phyloP scores from a whole-genome alignment of 2,797 vertebrate species.

The Loriculus beryllinus region DNA sequence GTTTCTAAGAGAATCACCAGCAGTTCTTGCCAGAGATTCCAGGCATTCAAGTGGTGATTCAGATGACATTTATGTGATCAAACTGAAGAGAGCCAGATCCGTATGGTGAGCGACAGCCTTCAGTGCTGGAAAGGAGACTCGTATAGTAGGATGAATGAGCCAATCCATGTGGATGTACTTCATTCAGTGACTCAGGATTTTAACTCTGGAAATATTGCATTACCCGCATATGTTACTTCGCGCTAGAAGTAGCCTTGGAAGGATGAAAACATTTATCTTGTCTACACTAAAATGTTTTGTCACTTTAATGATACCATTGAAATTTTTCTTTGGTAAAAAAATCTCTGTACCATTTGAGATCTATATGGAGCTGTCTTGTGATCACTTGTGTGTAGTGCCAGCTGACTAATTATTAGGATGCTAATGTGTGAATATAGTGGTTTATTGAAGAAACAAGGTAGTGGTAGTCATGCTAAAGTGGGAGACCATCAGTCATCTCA shows the following conservation, averaged over 20 bases:
- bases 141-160: background rate
- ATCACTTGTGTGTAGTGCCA: background rate
- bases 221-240: background rate
- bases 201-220: background rate
- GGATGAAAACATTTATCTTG: background rate
- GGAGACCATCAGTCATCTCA: background rate
- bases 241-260: background rate
- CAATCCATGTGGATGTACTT: background rate
- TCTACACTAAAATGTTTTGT: background rate
- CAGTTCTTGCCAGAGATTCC: background rate
- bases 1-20: conserved; percentile 3
- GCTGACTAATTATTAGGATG: background rate
- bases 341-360: background rate
- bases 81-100: background rate
- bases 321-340: background rate
- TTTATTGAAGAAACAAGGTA: background rate
- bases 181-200: background rate
- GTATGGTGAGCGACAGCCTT: background rate
- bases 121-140: background rate
- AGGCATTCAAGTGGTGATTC: background rate
- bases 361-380: background rate
- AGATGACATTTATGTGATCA: background rate
- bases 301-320: background rate
- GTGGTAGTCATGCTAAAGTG: background rate
- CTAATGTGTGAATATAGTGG: background rate